Conservation (phyloP, 2,797 vertebrate species). For the Pseudochirops corinnae region DNA sequence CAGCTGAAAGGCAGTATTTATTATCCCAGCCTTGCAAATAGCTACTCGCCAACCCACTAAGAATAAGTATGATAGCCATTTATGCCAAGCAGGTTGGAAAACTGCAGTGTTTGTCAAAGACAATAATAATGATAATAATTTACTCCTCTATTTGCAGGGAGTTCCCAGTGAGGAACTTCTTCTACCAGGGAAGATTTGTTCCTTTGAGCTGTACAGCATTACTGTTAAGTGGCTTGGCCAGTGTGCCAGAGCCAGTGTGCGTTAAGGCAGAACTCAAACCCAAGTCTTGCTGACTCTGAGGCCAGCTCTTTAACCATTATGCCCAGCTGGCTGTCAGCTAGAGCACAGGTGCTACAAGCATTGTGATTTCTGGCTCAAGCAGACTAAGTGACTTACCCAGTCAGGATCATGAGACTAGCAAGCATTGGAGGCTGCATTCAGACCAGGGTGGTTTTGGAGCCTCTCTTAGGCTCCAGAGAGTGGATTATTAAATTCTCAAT, state of each 20-base stretch:
- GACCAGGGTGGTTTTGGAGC: not conserved
- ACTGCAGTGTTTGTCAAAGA: not conserved
- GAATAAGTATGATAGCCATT: not conserved
- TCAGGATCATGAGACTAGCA: not conserved
- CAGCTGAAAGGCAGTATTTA: not conserved
- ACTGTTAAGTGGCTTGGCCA: not conserved
- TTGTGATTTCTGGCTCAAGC: not conserved
- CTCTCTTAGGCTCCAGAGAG: not conserved
- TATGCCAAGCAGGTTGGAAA: not conserved
- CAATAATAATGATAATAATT: not conserved
- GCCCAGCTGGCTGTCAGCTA: not conserved
- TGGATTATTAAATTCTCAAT: not conserved
- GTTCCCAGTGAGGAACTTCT: not conserved
- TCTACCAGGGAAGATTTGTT: not conserved
- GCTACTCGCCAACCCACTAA: not conserved
- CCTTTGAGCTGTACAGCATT: not conserved
- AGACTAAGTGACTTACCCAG: not conserved
- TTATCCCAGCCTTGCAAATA: not conserved
- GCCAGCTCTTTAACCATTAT: not conserved
- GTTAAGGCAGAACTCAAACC: not conserved
- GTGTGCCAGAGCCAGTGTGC: not conserved
- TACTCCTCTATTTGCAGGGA: not conserved
- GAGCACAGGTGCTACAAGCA: not conserved
- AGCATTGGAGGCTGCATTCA: not conserved
- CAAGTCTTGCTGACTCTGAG: not conserved